Percentiles rank a stretch among this genome's conserved stretches.
phyloP scores from a whole-genome alignment of 2,113 vertebrate species.

The Myrmophylax atrothorax region DNA sequence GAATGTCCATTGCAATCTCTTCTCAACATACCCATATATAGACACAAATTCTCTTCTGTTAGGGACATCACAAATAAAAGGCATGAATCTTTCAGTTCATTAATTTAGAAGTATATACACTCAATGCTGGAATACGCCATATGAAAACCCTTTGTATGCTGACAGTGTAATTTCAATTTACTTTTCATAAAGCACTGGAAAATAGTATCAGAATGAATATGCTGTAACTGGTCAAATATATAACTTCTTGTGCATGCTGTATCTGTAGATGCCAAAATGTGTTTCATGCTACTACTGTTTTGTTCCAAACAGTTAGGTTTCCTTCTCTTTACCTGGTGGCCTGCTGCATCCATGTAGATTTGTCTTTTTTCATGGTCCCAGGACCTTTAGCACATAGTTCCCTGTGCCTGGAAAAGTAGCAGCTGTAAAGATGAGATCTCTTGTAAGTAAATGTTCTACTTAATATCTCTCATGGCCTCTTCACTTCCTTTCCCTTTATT shows the following conservation, averaged over 20 bases:
- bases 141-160: background rate
- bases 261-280: background rate
- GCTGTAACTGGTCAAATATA: background rate
- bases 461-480: background rate
- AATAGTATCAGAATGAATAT: background rate
- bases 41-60: conserved; percentile 33
- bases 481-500: background rate
- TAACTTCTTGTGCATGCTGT: background rate
- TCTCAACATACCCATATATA: conserved; percentile 49
- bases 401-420: background rate
- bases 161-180: background rate
- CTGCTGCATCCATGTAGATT: background rate
- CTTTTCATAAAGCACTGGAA: background rate
- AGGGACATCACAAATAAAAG: background rate
- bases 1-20: background rate
- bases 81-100: background rate
- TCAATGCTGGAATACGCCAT: background rate
- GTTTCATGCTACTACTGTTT: background rate
- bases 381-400: background rate
- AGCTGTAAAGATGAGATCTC: background rate
- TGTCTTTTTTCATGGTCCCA: background rate
- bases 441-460: background rate
- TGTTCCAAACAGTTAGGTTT: background rate
- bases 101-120: background rate
- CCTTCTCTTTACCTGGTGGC: background rate